Base-by-base conservation (phyloP, 2,113 vertebrate genomes). In the Onychorhynchus coronatus region DNA sequence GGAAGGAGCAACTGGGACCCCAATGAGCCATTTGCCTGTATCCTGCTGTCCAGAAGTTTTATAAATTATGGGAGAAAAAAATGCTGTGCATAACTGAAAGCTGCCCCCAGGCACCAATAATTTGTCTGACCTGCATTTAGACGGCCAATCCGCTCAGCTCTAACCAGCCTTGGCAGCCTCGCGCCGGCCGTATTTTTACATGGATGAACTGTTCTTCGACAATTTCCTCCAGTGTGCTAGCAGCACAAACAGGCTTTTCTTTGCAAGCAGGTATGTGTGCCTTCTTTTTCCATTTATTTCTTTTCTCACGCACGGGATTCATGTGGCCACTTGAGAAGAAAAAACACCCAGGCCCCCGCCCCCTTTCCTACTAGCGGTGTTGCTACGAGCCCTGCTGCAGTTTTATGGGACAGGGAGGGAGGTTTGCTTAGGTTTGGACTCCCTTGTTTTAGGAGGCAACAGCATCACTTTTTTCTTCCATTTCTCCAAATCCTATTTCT, bases 221-320 rank as follows among this genome's bases (percentile, higher is more conserved):
- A 96, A 96, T 96, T 97, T 93, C 94, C 94, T 90, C 71, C 92
- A 78, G 76, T 94, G 95, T 89, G 78, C 74, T 93, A 30, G 22
- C 86, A 92, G 93, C 88, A 97, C 93, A 96, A 96, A 66, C 87
- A 94, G 92, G 41, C 94, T 94, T 96, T 97, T 96, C 94, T 97
- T 95, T 88, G 55, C 94, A 61, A 75, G 73, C 85, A 94, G 91
- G 94, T 97, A 96, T 83, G 91, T 39, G 39, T 78, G 83, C 89
- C 92, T 83, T 77, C 89, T 91, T 92, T 96, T 91, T 82, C 85
- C 91, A 88, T 88, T 30, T 56, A 78, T 55, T 96, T 87, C 73
- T 94, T 71, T 66, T 50, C 86, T 88, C 39, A n/a, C 50, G 49
- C 73, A 67, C 22, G 0, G 53, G 89, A 73, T 71, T 85, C 77